Evolutionary conservation across 2,113 vertebrate genomes (phyloP).

Genomic region (Callocephalon fimbriatum): DNA sequence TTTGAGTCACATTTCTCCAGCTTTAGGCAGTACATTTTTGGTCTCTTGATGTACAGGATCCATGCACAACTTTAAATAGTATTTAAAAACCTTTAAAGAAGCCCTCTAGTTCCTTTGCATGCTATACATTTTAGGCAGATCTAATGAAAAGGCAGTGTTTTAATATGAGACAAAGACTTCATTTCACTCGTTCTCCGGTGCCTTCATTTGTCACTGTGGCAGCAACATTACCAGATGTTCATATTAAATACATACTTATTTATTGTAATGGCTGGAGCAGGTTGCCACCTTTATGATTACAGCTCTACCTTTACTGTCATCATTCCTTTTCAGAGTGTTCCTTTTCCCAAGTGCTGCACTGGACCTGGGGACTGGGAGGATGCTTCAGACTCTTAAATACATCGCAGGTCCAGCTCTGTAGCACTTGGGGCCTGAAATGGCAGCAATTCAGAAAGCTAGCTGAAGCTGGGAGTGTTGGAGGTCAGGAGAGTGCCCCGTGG

Average conservation of each 20-base stretch:
- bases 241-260: slow-evolving; percentile 37
- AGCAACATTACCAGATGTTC: slow-evolving; percentile 19
- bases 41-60: neutral
- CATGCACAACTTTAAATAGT: neutral
- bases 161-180: slow-evolving; percentile 55
- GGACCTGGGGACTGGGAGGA: neutral
- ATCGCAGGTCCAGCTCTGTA: neutral
- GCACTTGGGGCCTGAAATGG: neutral
- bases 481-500: neutral
- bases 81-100: slow-evolving; percentile 48
- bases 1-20: neutral
- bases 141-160: slow-evolving; percentile 57
- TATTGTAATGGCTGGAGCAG: slow-evolving; percentile 17
- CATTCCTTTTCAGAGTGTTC: neutral
- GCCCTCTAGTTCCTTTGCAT: slow-evolving; percentile 1
- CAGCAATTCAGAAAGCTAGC: neutral
- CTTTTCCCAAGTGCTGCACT: neutral
- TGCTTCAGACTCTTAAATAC: neutral
- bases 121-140: slow-evolving; percentile 2
- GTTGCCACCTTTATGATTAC: neutral
- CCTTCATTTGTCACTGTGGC: slow-evolving; percentile 50
- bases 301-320: neutral
- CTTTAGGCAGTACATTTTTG: neutral
- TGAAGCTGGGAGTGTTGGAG: neutral
- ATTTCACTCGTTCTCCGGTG: slow-evolving; percentile 19